Evolutionary conservation across 2,888 invertebrate genomes (phyloP).

Genomic region (Yponomeuta plumbellus): DNA sequence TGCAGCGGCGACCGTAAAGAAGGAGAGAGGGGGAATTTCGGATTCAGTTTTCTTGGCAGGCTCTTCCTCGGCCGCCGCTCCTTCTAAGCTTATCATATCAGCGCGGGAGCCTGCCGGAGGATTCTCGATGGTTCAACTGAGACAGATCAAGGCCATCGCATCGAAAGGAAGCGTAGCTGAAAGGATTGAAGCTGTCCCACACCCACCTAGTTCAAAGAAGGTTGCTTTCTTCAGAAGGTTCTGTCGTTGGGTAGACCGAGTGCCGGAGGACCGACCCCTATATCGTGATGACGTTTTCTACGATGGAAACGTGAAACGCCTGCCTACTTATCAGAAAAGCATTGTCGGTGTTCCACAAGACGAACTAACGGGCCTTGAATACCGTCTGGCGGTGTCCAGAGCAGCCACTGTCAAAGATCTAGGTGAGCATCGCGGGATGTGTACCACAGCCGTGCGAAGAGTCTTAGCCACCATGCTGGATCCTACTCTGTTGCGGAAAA

Average conservation of each 20-base stretch:
- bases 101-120: conserved; percentile 46
- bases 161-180: conserved; percentile 41
- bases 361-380: conserved; percentile 59
- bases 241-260: conserved; percentile 58
- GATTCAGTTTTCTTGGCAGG: conserved; percentile 35
- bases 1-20: conserved; percentile 52
- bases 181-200: conserved; percentile 22
- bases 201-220: background rate
- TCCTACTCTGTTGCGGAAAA: conserved; percentile 46
- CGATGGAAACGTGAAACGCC: conserved; percentile 48
- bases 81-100: conserved; percentile 47
- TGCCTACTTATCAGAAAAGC: conserved; percentile 60
- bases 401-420: conserved; percentile 56
- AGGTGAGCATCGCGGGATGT: conserved; percentile 52
- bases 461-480: conserved; percentile 67
- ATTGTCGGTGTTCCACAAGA: conserved; percentile 35
- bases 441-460: conserved; percentile 57
- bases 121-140: conserved; percentile 49
- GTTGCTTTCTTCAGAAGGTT: conserved; percentile 23
- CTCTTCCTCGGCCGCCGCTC: conserved; percentile 35
- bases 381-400: conserved; percentile 63
- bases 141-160: conserved; percentile 55
- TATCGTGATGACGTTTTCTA: conserved; percentile 68
- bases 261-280: conserved; percentile 56
- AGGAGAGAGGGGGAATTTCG: conserved; percentile 26